Conservation (phyloP, 2,797 vertebrate species). For the Triplophysa bombifrons region DNA sequence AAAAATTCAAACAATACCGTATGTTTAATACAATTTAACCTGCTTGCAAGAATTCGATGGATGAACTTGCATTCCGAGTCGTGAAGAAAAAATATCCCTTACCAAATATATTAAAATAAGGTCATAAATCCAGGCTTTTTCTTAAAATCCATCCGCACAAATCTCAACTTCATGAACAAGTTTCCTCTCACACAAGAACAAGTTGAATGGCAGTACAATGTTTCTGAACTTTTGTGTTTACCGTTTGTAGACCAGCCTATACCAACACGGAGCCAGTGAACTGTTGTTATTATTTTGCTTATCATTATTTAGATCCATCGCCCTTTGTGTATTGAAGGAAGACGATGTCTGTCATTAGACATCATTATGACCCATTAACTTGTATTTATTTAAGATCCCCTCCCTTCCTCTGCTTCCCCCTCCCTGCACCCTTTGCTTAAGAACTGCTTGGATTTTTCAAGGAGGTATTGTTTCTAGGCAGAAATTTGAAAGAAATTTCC, state of each 20-base stretch:
- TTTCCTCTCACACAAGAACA: slow-evolving; percentile 21
- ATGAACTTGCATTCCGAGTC: background rate
- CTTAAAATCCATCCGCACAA: background rate
- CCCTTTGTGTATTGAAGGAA: slow-evolving; percentile 74
- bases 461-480: slow-evolving; percentile 67
- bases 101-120: background rate
- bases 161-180: background rate
- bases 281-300: slow-evolving; percentile 68
- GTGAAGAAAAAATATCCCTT: background rate
- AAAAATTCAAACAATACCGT: background rate
- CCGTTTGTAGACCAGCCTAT: slow-evolving; percentile 52
- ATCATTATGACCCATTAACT: slow-evolving; percentile 81
- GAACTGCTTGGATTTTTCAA: slow-evolving; percentile 50
- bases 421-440: slow-evolving; percentile 61
- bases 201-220: slow-evolving; percentile 16
- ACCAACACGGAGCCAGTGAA: slow-evolving; percentile 21
- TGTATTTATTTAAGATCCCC: slow-evolving; percentile 81
- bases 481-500: slow-evolving; percentile 53
- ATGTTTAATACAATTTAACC: background rate
- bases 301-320: slow-evolving; percentile 75
- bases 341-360: slow-evolving; percentile 78
- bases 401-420: slow-evolving; percentile 74
- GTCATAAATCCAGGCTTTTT: background rate
- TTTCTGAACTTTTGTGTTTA: slow-evolving; percentile 48
- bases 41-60: background rate